Percentiles rank a stretch among this genome's conserved stretches.
phyloP scores from a whole-genome alignment of 2,113 vertebrate species.

The Cranoglanis bouderius region DNA sequence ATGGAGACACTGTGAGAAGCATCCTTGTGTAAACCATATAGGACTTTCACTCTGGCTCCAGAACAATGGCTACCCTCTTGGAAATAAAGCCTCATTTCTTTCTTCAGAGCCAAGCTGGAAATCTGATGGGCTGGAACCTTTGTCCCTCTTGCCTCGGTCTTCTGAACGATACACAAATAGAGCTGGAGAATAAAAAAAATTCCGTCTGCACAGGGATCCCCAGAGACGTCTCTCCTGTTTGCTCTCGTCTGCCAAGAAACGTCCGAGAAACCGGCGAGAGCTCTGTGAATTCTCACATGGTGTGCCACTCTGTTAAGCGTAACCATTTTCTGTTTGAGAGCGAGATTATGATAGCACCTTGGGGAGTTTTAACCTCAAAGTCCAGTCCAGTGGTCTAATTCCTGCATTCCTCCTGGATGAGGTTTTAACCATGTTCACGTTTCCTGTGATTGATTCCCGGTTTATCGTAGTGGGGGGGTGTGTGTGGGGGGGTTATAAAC shows the following conservation, averaged over 20 bases:
- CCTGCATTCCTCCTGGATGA: constrained; percentile 46
- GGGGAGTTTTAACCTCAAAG: constrained; percentile 33
- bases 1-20: neutral
- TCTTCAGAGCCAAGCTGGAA: constrained; percentile 29
- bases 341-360: constrained; percentile 39
- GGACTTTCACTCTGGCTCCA: constrained; percentile 5
- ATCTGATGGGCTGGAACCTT: constrained; percentile 7
- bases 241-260: constrained; percentile 42
- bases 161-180: constrained; percentile 42
- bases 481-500: constrained; percentile 5
- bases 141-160: constrained; percentile 41
- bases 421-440: constrained; percentile 36
- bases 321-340: constrained; percentile 25
- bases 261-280: constrained; percentile 35
- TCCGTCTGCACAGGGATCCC: constrained; percentile 22
- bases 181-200: neutral
- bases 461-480: neutral
- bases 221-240: constrained; percentile 46
- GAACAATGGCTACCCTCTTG: constrained; percentile 17
- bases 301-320: constrained; percentile 34
- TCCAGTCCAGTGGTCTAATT: constrained; percentile 34
- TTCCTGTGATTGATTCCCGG: constrained; percentile 22
- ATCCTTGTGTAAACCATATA: constrained; percentile 14
- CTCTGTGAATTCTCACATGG: constrained; percentile 39
- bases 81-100: constrained; percentile 23